Evolutionary conservation across 2,888 invertebrate genomes (phyloP).

Genomic region (Acrocyrtus sp.): DNA sequence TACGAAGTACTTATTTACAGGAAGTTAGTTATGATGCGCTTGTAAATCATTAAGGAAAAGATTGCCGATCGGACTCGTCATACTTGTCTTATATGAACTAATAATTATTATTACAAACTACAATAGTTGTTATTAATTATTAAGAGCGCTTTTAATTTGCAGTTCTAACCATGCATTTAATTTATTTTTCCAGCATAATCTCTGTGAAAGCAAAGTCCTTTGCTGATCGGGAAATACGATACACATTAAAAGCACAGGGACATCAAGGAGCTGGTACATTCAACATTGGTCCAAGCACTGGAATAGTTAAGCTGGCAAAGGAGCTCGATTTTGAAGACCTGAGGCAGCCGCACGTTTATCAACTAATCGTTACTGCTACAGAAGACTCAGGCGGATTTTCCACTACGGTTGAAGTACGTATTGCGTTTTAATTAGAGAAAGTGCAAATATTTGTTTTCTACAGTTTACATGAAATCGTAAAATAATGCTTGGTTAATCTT

Average conservation of each 20-base stretch:
- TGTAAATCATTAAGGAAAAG: too few relatives aligned
- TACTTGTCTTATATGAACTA: too few relatives aligned
- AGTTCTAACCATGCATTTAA: background rate
- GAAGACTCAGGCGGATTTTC: slow-evolving; percentile 98
- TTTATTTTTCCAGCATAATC: slow-evolving; percentile 35
- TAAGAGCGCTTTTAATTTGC: too few relatives aligned
- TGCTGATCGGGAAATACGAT: slow-evolving; percentile 95
- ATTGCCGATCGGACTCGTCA: too few relatives aligned
- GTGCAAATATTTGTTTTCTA: background rate
- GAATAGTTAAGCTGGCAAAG: slow-evolving; percentile 94
- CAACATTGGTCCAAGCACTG: slow-evolving; percentile 93
- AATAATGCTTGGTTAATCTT: slow-evolving; percentile 27
- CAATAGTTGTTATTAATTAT: too few relatives aligned
- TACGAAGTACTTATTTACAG: too few relatives aligned
- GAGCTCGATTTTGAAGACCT: slow-evolving; percentile 97
- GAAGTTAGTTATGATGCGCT: too few relatives aligned
- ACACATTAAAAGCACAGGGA: slow-evolving; percentile 94
- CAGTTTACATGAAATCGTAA: slow-evolving; percentile 1
- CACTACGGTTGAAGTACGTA: slow-evolving; percentile 86
- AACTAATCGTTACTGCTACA: slow-evolving; percentile 91
- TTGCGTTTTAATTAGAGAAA: background rate
- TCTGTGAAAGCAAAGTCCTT: slow-evolving; percentile 98
- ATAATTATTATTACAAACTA: too few relatives aligned
- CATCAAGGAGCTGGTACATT: slow-evolving; percentile 91
- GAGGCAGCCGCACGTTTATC: slow-evolving; percentile 92